Evolutionary conservation across 1,140 invertebrate genomes (phyloP), one percentile per base, ranked within the genome.

Genomic region (Artemia franciscana): DNA sequence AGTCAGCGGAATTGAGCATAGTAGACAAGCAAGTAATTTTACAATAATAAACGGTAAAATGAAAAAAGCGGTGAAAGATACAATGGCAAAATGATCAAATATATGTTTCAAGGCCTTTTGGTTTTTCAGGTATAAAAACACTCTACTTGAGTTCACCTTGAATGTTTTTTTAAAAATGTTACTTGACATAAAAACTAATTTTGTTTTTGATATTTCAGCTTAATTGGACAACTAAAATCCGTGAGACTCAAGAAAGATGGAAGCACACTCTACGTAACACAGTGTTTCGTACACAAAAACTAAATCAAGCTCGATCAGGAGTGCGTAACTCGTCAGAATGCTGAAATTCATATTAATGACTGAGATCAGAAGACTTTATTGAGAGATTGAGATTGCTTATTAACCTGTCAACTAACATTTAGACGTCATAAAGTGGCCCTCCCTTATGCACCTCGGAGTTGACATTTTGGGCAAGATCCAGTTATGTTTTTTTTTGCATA

Each of bases 191-290:
- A 51, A 24, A 26, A 26, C 5, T 5, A 64, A 59, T 26, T 60
- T 28, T 57, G 21, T 27, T 30, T 63, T 60, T 64, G 61, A 60
- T 68, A 39, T 68, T 68, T 4, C 67, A 79, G 78, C 68, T 69
- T 61, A 71, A 71, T 18, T 79, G 78, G 78, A 66, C 79, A 5
- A 66, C 67, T 25, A 76, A 78, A 65, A 68, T 79, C 26, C 69
- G 73, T 27, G 74, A 78, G 63, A 77, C 77, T 3, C 76, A 78
- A 65, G 78, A 79, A 65, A 74, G 73, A 58, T 79, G 76, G 75
- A 78, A 77, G 60, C 67, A 74, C 51, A 77, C 76, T 3, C 65
- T 77, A 12, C 74, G 76, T 65, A 75, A 74, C 63, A 77, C 75
- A 9, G 73, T 74, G n/a, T 75, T 76, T 66, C 67, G 71, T 25